These are phyloP conservation scores for Daboia siamensis DNA, from an alignment of 2,113 vertebrate genomes.

Conservation along the genomic window DNA sequence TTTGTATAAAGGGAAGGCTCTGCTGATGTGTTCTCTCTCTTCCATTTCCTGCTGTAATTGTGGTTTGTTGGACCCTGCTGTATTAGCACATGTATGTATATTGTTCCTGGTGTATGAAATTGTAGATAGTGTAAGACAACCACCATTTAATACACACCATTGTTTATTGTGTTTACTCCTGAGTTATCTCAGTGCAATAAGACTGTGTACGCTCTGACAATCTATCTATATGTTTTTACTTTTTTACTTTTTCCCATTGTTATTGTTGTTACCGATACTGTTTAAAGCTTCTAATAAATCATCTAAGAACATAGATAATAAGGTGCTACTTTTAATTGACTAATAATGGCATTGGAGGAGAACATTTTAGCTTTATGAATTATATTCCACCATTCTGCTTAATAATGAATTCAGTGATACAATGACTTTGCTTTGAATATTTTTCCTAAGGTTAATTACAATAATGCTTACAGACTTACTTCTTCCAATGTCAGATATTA, in stretches of 20 bases:
- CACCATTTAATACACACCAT: no score
- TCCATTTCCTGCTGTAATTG: no score
- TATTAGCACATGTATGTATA: no score
- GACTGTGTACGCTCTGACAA: no score
- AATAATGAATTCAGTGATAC: background rate
- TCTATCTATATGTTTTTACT: background rate
- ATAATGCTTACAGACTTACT: background rate
- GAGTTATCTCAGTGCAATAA: no score
- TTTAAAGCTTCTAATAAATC: background rate
- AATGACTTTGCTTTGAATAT: background rate
- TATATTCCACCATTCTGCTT: background rate
- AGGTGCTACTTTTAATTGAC: background rate
- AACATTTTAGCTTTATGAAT: background rate
- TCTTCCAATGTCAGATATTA: background rate
- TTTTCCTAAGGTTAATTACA: background rate
- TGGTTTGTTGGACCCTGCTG: no score
- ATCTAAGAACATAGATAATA: background rate
- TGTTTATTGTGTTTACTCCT: no score
- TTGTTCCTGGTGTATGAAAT: no score
- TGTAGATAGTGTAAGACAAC: no score
- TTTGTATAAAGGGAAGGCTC: no score
- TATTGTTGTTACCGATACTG: background rate
- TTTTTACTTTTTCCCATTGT: background rate
- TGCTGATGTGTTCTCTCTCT: no score
- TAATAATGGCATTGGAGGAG: background rate